Percentiles rank a stretch among this genome's conserved stretches.
These are phyloP conservation scores for Bos javanicus DNA, from an alignment of 2,113 vertebrate genomes.

Conservation along the genomic window DNA sequence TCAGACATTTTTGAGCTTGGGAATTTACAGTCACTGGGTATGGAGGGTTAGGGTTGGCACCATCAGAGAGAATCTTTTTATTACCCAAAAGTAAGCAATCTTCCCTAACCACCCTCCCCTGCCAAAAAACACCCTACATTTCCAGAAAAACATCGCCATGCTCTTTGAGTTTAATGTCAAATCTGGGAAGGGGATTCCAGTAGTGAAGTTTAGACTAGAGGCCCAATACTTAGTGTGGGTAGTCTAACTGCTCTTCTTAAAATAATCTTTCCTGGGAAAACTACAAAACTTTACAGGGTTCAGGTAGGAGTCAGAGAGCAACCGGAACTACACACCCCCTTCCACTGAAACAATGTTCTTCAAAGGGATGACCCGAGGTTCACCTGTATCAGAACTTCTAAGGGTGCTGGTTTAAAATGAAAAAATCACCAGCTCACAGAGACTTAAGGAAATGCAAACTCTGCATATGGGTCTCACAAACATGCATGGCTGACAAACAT, in stretches of 20 bases:
- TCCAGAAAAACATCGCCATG: background rate
- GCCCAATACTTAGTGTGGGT: background rate
- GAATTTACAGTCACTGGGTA: background rate
- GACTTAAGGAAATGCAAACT: background rate
- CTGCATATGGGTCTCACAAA: background rate
- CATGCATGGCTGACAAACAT: background rate
- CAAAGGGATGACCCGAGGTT: background rate
- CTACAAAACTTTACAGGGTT: background rate
- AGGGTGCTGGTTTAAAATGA: background rate
- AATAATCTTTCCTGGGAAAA: background rate
- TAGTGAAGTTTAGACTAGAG: background rate
- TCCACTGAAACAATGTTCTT: background rate
- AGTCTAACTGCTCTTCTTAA: background rate
- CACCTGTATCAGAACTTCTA: background rate
- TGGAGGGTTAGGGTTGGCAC: background rate
- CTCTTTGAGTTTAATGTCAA: background rate
- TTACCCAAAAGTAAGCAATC: background rate
- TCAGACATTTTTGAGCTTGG: background rate
- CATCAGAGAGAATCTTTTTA: background rate
- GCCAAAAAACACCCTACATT: background rate
- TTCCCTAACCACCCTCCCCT: fast-evolving
- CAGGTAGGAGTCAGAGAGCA: background rate
- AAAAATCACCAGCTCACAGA: background rate
- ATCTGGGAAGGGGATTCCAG: background rate
- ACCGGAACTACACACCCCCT: background rate